Conservation (phyloP, 2,113 vertebrate species). For the Semicossyphus pulcher region DNA sequence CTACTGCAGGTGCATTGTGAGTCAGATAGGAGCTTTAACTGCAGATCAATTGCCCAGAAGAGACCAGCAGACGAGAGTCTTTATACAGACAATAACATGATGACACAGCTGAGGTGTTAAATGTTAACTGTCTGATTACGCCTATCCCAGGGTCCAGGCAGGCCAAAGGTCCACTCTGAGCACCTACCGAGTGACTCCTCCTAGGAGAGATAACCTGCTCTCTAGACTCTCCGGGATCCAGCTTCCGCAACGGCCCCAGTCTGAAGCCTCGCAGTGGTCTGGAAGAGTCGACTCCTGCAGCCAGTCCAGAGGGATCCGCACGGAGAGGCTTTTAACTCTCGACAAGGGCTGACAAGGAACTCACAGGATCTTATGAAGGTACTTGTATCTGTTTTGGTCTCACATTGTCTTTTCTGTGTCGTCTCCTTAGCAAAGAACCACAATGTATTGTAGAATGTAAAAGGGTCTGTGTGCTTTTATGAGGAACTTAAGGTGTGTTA, state of each 20-base stretch:
- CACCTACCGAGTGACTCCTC: slow-evolving; percentile 54
- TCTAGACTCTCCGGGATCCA: slow-evolving; percentile 14
- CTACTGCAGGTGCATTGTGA: not conserved
- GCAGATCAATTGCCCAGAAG: not conserved
- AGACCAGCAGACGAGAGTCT: not conserved
- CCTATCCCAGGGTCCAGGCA: slow-evolving; percentile 65
- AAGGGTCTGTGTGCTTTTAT: not conserved
- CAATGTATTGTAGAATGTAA: not conserved
- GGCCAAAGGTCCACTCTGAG: slow-evolving; percentile 69
- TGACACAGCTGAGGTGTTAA: slow-evolving; percentile 75
- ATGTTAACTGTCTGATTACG: slow-evolving; percentile 73
- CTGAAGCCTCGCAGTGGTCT: slow-evolving; percentile 30
- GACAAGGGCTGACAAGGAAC: not conserved
- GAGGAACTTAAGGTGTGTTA: not conserved
- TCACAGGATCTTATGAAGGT: slow-evolving; percentile 51
- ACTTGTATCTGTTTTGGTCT: slow-evolving; percentile 1
- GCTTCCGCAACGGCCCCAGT: slow-evolving; percentile 27
- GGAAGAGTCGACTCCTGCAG: slow-evolving; percentile 18
- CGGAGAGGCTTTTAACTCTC: not conserved
- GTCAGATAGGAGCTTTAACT: not conserved
- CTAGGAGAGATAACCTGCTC: slow-evolving; percentile 48
- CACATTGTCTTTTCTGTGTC: not conserved
- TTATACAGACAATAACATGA: slow-evolving; percentile 35
- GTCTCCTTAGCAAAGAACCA: not conserved
- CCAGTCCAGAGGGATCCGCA: slow-evolving; percentile 28